Evolutionary conservation across 2,797 vertebrate species (phyloP).

Genomic region (Mormyrus proboscirostris): DNA sequence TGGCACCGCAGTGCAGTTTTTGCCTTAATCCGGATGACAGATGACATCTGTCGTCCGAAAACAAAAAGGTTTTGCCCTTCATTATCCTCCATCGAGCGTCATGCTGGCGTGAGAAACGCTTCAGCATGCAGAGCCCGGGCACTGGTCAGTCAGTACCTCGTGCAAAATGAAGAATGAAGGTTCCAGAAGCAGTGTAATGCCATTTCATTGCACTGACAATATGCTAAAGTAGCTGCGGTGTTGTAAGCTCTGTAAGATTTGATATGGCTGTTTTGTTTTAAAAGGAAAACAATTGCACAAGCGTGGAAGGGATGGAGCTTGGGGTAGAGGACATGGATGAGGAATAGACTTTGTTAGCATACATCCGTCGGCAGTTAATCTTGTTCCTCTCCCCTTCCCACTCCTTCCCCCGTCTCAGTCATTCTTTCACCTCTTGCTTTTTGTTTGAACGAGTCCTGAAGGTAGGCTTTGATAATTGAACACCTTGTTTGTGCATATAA

Average conservation of each 20-base stretch:
- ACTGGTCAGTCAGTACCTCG: constrained; percentile 13
- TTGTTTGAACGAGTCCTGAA: constrained; percentile 16
- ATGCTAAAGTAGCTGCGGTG: constrained; percentile 30
- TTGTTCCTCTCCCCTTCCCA: constrained; percentile 17
- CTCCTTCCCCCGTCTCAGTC: background rate
- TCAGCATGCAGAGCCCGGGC: background rate
- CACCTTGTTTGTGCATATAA: background rate
- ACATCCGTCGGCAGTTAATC: constrained; percentile 19
- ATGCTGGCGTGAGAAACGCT: background rate
- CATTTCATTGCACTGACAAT: constrained; percentile 30
- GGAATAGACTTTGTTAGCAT: constrained; percentile 19
- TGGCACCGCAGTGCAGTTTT: background rate
- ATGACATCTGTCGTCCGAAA: background rate
- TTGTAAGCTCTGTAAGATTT: constrained; percentile 21
- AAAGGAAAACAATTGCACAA: background rate
- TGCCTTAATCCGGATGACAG: background rate
- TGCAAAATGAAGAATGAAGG: constrained; percentile 29
- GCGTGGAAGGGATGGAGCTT: background rate
- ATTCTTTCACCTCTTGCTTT: background rate
- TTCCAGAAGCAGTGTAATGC: constrained; percentile 15
- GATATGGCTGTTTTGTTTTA: background rate
- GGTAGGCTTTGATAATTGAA: constrained; percentile 22
- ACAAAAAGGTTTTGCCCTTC: background rate
- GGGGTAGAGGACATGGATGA: background rate
- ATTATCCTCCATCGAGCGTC: background rate